Evolutionary conservation across 2,113 vertebrate genomes (phyloP).

Genomic region (Pituophis catenifer): DNA sequence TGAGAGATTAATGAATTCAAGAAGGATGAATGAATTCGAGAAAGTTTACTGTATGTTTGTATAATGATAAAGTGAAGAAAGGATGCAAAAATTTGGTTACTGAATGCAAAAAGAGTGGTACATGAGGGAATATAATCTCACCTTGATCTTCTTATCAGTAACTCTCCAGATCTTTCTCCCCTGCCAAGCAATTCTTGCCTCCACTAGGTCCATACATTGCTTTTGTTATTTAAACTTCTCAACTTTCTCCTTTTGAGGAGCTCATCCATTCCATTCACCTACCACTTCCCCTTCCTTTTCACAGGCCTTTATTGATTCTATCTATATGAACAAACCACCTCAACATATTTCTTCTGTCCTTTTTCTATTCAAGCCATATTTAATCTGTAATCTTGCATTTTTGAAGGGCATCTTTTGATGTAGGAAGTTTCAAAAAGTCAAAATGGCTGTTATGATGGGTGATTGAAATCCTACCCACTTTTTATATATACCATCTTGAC

Average conservation of each 20-base stretch:
- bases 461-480: not conserved
- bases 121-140: not conserved
- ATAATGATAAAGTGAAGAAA: not conserved
- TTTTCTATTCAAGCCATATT: not conserved
- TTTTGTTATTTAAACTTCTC: not conserved
- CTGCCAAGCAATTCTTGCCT: not conserved
- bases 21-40: not conserved
- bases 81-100: not conserved
- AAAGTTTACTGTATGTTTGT: not conserved
- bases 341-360: not conserved
- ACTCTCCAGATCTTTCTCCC: no score
- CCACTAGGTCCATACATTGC: not conserved
- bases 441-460: not conserved
- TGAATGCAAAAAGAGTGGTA: not conserved
- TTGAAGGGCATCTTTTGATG: not conserved
- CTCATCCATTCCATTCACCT: not conserved
- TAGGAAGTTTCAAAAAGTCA: not conserved
- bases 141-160: no score
- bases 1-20: not conserved
- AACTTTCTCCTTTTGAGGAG: not conserved
- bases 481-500: not conserved
- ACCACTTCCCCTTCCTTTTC: not conserved
- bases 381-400: not conserved
- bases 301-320: not conserved
- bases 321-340: not conserved